phyloP scores from a whole-genome alignment of 2,797 vertebrate genomes.

The Mormyrops boulengeri region DNA sequence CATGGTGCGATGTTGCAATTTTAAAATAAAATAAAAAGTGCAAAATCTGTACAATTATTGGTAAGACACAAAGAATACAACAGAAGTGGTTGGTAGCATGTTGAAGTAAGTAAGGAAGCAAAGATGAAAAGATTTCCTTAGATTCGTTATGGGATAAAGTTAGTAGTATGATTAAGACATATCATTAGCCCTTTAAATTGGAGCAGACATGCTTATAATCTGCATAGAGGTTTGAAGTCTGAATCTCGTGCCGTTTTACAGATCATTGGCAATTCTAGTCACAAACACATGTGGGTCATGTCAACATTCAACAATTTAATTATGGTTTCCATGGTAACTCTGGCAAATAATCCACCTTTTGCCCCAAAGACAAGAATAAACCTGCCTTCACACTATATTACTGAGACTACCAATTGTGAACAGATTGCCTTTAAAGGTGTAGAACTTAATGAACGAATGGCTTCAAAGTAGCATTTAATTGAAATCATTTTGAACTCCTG shows the following conservation, averaged over 20 bases:
- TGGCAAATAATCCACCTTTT: slow-evolving; percentile 27
- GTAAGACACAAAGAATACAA: neutral
- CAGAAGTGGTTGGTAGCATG: neutral
- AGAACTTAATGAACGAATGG: neutral
- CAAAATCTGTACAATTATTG: neutral
- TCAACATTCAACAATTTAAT: slow-evolving; percentile 31
- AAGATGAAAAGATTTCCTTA: neutral
- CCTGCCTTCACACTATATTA: neutral
- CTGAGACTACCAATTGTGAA: neutral
- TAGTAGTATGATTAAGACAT: neutral
- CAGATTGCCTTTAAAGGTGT: neutral
- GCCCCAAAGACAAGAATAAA: neutral
- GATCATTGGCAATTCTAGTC: slow-evolving; percentile 23
- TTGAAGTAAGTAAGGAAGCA: neutral
- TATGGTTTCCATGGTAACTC: slow-evolving; percentile 41
- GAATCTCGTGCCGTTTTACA: slow-evolving; percentile 35
- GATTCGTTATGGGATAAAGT: neutral
- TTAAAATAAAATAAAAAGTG: neutral
- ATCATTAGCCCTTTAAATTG: neutral
- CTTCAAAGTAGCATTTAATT: neutral
- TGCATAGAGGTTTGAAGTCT: slow-evolving; percentile 28
- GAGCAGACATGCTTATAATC: slow-evolving; percentile 45
- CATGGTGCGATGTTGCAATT: neutral
- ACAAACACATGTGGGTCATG: slow-evolving; percentile 15
- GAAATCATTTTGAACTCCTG: neutral